Conservation (phyloP, 2,113 vertebrate species). For the Pseudonaja textilis region DNA sequence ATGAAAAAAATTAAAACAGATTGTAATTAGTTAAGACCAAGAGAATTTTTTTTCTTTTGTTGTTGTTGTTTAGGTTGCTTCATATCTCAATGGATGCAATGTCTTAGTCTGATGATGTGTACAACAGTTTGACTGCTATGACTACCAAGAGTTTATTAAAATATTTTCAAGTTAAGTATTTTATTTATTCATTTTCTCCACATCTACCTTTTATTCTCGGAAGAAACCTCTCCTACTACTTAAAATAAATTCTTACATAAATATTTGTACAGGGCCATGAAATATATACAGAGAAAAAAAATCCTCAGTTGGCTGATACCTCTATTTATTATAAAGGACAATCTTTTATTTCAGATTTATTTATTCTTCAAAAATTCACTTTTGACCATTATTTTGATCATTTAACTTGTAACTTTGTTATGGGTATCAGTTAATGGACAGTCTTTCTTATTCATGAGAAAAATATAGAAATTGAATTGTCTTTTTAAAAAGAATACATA, state of each 20-base stretch:
- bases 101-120: background rate
- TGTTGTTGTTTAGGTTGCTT: background rate
- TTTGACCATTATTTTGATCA: background rate
- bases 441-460: background rate
- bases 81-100: background rate
- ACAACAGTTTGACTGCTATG: background rate
- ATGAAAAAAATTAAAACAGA: background rate
- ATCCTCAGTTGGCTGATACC: background rate
- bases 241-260: background rate
- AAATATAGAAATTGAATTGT: background rate
- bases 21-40: background rate
- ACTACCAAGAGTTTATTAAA: background rate
- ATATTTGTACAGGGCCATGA: background rate
- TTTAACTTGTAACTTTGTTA: background rate
- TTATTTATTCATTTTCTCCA: background rate
- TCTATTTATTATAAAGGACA: background rate
- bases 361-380: background rate
- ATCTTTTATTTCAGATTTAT: background rate
- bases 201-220: background rate
- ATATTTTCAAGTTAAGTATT: background rate
- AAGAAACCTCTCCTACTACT: background rate
- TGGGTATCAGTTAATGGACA: background rate
- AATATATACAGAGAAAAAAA: background rate
- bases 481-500: background rate
- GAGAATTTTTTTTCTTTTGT: background rate